Conservation (phyloP, 2,888 invertebrate species). For the Agrochola macilenta region DNA sequence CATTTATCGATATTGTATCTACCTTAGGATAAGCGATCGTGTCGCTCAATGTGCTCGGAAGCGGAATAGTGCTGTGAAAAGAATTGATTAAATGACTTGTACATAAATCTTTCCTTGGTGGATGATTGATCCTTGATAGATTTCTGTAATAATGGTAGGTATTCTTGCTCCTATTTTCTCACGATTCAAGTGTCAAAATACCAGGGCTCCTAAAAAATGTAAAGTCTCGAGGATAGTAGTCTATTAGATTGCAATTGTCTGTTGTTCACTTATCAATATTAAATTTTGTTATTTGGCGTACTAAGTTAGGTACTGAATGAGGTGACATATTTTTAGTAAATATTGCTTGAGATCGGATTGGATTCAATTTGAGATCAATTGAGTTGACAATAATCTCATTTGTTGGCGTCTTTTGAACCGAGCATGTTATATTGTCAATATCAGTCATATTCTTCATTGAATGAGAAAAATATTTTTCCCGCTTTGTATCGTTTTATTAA, state of each 20-base stretch:
- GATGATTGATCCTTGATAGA: background rate
- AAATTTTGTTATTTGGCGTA: background rate
- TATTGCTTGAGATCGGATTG: background rate
- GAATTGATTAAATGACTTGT: constrained; percentile 17
- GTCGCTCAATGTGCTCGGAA: constrained; percentile 41
- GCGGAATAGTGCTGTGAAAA: constrained; percentile 39
- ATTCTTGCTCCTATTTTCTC: background rate
- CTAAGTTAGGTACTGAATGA: background rate
- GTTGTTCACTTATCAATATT: background rate
- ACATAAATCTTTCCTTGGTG: background rate
- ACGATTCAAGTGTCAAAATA: no score
- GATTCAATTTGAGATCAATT: constrained; percentile 9
- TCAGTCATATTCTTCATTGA: background rate
- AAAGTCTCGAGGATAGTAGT: background rate
- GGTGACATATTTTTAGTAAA: constrained; percentile 8
- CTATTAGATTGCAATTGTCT: background rate
- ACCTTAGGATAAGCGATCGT: constrained; percentile 68
- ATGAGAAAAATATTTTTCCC: background rate
- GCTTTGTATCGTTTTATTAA: no score
- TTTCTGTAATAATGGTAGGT: background rate
- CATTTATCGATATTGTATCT: constrained; percentile 79
- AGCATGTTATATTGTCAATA: constrained; percentile 6
- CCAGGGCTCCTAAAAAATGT: background rate
- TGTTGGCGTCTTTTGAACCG: background rate
- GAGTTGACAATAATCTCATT: constrained; percentile 11